Evolutionary conservation across 1,140 invertebrate species (phyloP).

Genomic region (Zaprionus lachaisei): DNA sequence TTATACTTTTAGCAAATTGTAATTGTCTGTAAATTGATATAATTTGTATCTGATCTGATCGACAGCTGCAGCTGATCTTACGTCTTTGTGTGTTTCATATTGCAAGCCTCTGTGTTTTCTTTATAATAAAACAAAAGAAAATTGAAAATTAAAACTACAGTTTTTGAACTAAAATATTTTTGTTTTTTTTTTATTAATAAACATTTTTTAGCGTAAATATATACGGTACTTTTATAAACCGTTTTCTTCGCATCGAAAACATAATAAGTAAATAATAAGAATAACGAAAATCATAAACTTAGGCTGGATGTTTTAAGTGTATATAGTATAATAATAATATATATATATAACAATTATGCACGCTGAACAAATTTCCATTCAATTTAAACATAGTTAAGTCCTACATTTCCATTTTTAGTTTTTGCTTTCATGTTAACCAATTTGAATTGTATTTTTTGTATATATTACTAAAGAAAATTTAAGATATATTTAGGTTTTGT

Average conservation of each 20-base stretch:
- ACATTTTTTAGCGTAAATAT: constrained; percentile 77
- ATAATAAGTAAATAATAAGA: constrained; percentile 79
- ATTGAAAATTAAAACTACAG: constrained; percentile 39
- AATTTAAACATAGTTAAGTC: constrained; percentile 39
- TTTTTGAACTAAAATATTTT: constrained; percentile 75
- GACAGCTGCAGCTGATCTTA: constrained; percentile 15
- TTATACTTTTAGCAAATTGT: constrained; percentile 67
- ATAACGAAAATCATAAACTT: constrained; percentile 81
- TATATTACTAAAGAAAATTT: constrained; percentile 56
- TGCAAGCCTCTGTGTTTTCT: constrained; percentile 50
- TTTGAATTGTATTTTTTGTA: constrained; percentile 26
- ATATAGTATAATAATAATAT: constrained; percentile 29
- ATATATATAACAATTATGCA: constrained; percentile 78
- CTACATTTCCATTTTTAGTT: constrained; percentile 32
- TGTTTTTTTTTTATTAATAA: constrained; percentile 71
- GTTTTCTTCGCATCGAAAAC: constrained; percentile 70
- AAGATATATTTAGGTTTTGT: background rate
- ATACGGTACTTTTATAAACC: constrained; percentile 39
- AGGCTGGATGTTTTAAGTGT: constrained; percentile 65
- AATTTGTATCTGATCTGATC: constrained; percentile 37
- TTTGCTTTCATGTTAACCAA: constrained; percentile 43
- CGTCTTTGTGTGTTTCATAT: constrained; percentile 15
- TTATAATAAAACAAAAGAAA: constrained; percentile 37
- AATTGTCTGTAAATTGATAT: constrained; percentile 65
- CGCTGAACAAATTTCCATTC: constrained; percentile 71